These are phyloP conservation scores for Dolichopus griseipennis DNA, from an alignment of 2,888 invertebrate species.

Conservation along the genomic window DNA sequence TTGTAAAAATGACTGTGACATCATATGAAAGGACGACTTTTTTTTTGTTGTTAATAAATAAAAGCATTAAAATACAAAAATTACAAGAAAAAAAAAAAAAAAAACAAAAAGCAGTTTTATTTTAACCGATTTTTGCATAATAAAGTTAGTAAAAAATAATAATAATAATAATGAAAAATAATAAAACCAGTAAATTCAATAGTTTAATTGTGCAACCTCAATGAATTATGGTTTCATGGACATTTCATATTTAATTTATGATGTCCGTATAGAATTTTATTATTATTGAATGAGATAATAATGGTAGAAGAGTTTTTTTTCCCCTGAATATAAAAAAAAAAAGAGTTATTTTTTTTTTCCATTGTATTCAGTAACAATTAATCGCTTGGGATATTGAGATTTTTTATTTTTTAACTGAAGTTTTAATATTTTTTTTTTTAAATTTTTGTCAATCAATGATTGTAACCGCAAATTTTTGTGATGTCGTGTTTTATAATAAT, in stretches of 20 bases:
- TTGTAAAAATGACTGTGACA: too few relatives aligned
- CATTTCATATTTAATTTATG: conserved; percentile 3
- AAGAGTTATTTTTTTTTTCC: not conserved
- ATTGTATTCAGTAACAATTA: not conserved
- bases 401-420: not conserved
- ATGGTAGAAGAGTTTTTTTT: not conserved
- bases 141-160: not conserved
- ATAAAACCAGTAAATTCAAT: not conserved
- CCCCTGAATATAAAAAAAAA: not conserved
- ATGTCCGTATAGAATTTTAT: not conserved
- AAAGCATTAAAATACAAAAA: too few relatives aligned
- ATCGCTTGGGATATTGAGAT: not conserved
- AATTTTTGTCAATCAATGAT: not conserved
- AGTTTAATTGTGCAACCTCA: conserved; percentile 5
- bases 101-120: too few relatives aligned
- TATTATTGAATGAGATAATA: not conserved
- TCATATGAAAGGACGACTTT: too few relatives aligned
- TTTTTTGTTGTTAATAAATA: too few relatives aligned
- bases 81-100: too few relatives aligned
- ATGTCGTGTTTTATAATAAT: not conserved
- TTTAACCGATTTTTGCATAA: not conserved
- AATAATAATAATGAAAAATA: too few relatives aligned
- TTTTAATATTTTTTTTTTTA: not conserved
- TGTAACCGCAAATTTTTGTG: not conserved
- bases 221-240: conserved; percentile 10